These are phyloP conservation scores for Andrena trimmerana DNA, from an alignment of 2,888 invertebrate genomes.

Conservation along the genomic window DNA sequence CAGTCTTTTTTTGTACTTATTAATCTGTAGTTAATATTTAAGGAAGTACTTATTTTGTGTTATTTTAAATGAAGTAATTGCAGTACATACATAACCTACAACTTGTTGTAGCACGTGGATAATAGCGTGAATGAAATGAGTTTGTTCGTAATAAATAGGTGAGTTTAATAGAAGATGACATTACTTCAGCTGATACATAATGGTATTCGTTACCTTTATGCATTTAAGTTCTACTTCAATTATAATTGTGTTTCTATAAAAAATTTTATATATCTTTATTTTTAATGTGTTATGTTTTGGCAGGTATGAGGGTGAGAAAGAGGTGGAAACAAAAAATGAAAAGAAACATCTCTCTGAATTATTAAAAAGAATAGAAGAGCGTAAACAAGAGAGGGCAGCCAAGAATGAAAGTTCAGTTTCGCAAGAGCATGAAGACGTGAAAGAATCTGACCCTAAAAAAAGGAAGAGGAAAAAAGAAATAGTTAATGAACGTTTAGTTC, in stretches of 20 bases:
- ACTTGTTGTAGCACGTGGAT: slow-evolving; percentile 25
- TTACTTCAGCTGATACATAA: background rate
- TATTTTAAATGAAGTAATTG: too few species aligned
- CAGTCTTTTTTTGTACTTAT: background rate
- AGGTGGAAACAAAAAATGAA: slow-evolving; percentile 69
- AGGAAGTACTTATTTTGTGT: background rate
- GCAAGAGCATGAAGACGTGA: slow-evolving; percentile 12
- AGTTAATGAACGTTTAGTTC: background rate
- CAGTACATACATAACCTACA: slow-evolving; percentile 30
- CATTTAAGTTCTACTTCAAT: background rate
- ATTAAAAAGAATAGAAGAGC: slow-evolving; percentile 76
- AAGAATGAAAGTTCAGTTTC: slow-evolving; percentile 30
- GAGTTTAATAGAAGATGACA: slow-evolving; percentile 55
- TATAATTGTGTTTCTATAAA: slow-evolving; percentile 11
- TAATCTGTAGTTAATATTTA: background rate
- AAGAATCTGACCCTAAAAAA: slow-evolving; percentile 21
- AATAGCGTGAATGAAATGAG: slow-evolving; percentile 86
- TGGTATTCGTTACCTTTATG: background rate
- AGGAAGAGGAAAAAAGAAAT: slow-evolving; percentile 58
- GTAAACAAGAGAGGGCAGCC: slow-evolving; percentile 74
- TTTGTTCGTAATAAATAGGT: slow-evolving; percentile 91
- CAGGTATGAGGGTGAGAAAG: slow-evolving; percentile 77
- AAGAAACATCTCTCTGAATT: slow-evolving; percentile 74
- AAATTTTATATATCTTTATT: slow-evolving; percentile 1
- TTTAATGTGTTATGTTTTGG: slow-evolving; percentile 38